Base-by-base conservation (phyloP, 2,113 vertebrate species). In the Caranx ignobilis region DNA sequence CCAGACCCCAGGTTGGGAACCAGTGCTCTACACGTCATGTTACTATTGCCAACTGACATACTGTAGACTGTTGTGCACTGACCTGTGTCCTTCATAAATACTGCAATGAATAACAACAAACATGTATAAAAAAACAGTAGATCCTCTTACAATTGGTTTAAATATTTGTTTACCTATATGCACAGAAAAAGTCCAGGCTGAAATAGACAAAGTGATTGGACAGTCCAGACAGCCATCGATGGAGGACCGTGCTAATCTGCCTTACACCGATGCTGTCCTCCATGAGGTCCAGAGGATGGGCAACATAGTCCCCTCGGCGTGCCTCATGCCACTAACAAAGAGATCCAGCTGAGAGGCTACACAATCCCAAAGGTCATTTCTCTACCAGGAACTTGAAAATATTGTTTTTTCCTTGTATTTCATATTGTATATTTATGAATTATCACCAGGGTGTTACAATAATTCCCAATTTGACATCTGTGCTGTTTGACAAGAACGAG, bases 261-360 rank as follows among this genome's bases (percentile, higher is more conserved):
- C 96, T 0, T 97, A 96, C 79, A 97, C 95, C 65, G 93, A 96
- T 0, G 96, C 96, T 0, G 96, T 96, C 41, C 64, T 97, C 81
- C 96, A 97, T 0, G 96, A 97, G 66, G 71, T 95, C 65, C 95
- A 94, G 75, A 95, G 96, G 61, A 95, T 93, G 45, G 57, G 87
- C 15, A 95, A 95, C 26, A 90, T 96, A 7, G 0, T 92, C 96
- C 96, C 3, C 61, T 96, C 31, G 92, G 83, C 0, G 1, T 96
- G 86, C 87, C n/a, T 48, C 52, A 76, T 95, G 43, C 91, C 89
- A 81, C 81, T 43, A 84, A 0, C 59, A 96, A 90, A 83, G 93
- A 95, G 0, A 0, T 89, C 2, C 12, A 87, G 1, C 68, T 87
- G 52, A 66, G 78, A n/a, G 81, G 71, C 13, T 87, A 86, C 62